Percentiles rank a stretch among this genome's conserved stretches.
Evolutionary conservation across 2,888 invertebrate species (phyloP).

Genomic region (Anthophora plumipes): DNA sequence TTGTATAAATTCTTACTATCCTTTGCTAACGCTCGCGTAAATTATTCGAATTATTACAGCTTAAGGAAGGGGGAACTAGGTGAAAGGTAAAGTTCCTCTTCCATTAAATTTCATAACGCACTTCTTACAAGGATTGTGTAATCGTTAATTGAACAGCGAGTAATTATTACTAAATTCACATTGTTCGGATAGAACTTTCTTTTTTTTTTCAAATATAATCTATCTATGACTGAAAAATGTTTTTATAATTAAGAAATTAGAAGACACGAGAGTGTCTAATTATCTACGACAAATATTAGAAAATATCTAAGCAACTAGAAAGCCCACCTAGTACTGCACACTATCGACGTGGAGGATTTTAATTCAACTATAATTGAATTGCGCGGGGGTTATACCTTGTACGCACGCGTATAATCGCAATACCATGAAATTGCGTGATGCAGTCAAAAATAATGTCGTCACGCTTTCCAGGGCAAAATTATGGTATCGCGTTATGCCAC

Average conservation of each 20-base stretch:
- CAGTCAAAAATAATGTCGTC: conserved; percentile 51
- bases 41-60: background rate
- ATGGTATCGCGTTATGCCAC: conserved; percentile 29
- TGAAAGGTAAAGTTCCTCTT: background rate
- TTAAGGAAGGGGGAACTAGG: background rate
- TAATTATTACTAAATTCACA: background rate
- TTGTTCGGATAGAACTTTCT: background rate
- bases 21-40: background rate
- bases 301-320: conserved; percentile 20
- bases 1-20: background rate
- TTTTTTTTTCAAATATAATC: background rate
- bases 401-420: background rate
- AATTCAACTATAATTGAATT: background rate
- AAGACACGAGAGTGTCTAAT: too few relatives aligned
- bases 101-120: background rate
- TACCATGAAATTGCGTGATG: conserved; percentile 46
- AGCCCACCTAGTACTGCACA: background rate
- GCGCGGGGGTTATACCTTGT: background rate
- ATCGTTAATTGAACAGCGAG: background rate
- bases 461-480: conserved; percentile 51
- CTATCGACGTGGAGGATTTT: conserved; percentile 12
- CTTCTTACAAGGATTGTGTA: background rate
- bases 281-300: conserved; percentile 1
- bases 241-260: too few relatives aligned
- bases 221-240: background rate